Percentiles rank a stretch among this genome's conserved stretches.
Evolutionary conservation across 2,888 invertebrate species (phyloP).

Genomic region (Lepidochitona cinerea): DNA sequence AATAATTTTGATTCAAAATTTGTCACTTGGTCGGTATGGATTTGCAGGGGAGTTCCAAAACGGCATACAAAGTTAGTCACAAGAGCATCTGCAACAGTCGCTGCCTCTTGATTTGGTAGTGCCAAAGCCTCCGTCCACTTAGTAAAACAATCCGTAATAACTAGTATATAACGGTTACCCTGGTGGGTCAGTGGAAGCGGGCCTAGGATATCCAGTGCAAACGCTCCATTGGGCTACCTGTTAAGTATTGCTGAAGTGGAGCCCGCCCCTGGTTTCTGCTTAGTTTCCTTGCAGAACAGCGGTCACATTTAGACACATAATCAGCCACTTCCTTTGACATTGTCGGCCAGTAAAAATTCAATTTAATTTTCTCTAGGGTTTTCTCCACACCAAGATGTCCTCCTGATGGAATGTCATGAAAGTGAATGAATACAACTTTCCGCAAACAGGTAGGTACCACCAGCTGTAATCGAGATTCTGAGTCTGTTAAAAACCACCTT

Average conservation of each 20-base stretch:
- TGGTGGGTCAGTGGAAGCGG: background rate
- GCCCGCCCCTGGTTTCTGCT: constrained; percentile 12
- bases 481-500: constrained; percentile 12
- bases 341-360: constrained; percentile 17
- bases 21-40: constrained; percentile 20
- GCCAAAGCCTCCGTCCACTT: background rate
- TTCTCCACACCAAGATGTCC: constrained; percentile 22
- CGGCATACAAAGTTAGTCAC: background rate
- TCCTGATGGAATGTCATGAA: constrained; percentile 11
- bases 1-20: constrained; percentile 21
- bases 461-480: constrained; percentile 3
- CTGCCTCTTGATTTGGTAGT: background rate
- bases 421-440: background rate
- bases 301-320: constrained; percentile 12
- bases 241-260: background rate
- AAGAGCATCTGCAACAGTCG: background rate
- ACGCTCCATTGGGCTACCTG: background rate
- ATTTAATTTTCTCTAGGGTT: constrained; percentile 10
- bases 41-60: constrained; percentile 17
- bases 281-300: constrained; percentile 20
- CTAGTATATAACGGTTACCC: background rate
- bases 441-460: background rate
- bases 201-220: background rate
- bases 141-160: background rate
- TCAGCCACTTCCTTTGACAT: constrained; percentile 14